Base-by-base conservation (phyloP, 2,113 vertebrate genomes). In the Bettongia penicillata region DNA sequence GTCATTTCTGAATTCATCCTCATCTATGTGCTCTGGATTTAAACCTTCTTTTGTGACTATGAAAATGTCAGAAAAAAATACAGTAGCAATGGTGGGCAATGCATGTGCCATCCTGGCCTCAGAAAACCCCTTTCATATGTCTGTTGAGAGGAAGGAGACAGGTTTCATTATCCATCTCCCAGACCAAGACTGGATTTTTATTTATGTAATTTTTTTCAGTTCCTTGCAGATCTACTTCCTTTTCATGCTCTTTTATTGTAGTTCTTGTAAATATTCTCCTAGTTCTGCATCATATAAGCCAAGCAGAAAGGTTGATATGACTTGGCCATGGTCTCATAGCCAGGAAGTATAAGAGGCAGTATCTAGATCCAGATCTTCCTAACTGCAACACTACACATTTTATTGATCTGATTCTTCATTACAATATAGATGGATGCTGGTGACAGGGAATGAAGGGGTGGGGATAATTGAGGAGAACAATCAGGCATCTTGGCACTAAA, bases 401-500 rank as follows among this genome's bases (percentile, higher is more conserved):
- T 7, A 43, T 84, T 23, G 37, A 43, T 84, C 68, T 84, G 68
- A 43, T n/a, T 23, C 19, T 84, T 84, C n/a, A 23, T 84, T 84
- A 43, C 19, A 43, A 84, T 84, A 43, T 23, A 43, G n/a, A 84
- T 43, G 16, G 37, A 23, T 8, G 2, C 19, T 22, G n/a, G 68
- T 84, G n/a, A 7, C 37, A 43, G 37, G 68, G 68, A 43, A 43
- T 43, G n/a, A 84, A 84, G 19, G n/a, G 19, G 37, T 43, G 16
- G n/a, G 68, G 89, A 55, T 26, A 93, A 90, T 91, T 28, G 51
- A 91, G 16, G 94, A 49, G 94, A 93, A 84, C n/a, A 19, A 92
- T 90, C 53, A 93, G 51, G 68, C 55, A 93, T 22, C 23, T 22
- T 91, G 47, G 48, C 0, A 7, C 24, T 93, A 93, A 92, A 53